A percentile compares a stretch with the other conserved stretches of the same genome.
These are phyloP conservation scores for Nothobranchius furzeri DNA, from an alignment of 2,113 vertebrate species.

Conservation along the genomic window DNA sequence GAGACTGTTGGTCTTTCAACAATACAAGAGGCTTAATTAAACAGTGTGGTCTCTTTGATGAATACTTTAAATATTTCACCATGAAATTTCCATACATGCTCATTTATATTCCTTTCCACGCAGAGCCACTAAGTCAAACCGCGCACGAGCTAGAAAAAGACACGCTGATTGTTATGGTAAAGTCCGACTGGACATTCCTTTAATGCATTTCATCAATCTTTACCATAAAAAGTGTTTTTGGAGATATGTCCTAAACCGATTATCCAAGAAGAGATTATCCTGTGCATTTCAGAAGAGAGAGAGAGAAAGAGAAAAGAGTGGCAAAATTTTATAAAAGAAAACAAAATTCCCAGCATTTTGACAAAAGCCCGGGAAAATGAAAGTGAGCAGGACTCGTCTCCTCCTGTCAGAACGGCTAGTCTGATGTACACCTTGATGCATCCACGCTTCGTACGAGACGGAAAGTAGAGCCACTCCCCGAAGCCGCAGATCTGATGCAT, in stretches of 20 bases:
- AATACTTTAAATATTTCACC: slow-evolving; percentile 4
- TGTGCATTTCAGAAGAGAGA: slow-evolving; percentile 7
- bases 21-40: neutral
- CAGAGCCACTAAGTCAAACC: too few relatives aligned
- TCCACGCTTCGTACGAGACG: slow-evolving; percentile 22
- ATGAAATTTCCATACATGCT: neutral
- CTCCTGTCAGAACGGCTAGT: slow-evolving; percentile 53
- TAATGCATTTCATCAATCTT: slow-evolving; percentile 46
- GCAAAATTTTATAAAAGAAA: neutral
- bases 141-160: neutral
- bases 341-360: slow-evolving; percentile 37
- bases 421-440: slow-evolving; percentile 38
- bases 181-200: slow-evolving; percentile 27
- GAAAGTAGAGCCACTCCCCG: slow-evolving; percentile 41
- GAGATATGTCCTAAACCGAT: slow-evolving; percentile 30
- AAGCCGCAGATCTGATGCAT: slow-evolving; percentile 42
- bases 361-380: slow-evolving; percentile 63
- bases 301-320: neutral
- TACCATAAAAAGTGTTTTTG: slow-evolving; percentile 13
- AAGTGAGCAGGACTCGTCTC: slow-evolving; percentile 61
- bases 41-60: slow-evolving; percentile 4
- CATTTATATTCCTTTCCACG: neutral
- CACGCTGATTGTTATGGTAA: neutral
- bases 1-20: neutral
- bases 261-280: slow-evolving; percentile 39